Evolutionary conservation across 2,888 invertebrate species (phyloP), one percentile per base, ranked within the genome.

Genomic region (Heliconius cydno): DNA sequence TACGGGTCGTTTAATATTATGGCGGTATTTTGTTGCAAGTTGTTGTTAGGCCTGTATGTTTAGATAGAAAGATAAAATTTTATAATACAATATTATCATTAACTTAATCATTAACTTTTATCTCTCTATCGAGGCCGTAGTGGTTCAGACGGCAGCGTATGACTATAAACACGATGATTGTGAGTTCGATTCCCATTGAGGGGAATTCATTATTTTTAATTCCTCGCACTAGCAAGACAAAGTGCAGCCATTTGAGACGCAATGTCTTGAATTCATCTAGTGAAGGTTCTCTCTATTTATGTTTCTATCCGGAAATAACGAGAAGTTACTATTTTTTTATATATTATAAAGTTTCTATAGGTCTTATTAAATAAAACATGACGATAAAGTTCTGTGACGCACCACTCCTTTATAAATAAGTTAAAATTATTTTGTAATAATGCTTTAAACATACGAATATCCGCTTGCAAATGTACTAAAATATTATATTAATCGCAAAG

Each of bases 1-100:
- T 46, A 46, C 75, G 75, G 75, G 4, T 65, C 66, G 75, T 75
- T 75, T 46, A 66, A 25, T 75, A 75, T 65, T 28, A 30, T 46
- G 75, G 65, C 65, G 19, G 25, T 34, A 75, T 65, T 34, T 65
- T 30, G 4, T 41, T 75, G 65, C 66, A 28, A 41, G 13, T 41
- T 66, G 3, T 66, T 66, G 28, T 66, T 34, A 52, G 30, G 57
- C 13, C n/a, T 68, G n/a, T 68, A 6, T n/a, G n/a, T 15, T 68
- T 68, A 68, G 38, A 38, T 68, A 13, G 1, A 22, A 10, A 67
- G 19, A 67, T 34, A 67, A 10, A 22, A 22, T 10, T 67, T 15
- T 52, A 52, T 52, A 52, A 52, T 19, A 52, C 6, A 52, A 52
- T 19, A 46, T 5, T 46, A 46, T 34, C 30, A 30, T 30, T 30